Conservation (phyloP, 2,113 vertebrate species). For the Monopterus albus region DNA sequence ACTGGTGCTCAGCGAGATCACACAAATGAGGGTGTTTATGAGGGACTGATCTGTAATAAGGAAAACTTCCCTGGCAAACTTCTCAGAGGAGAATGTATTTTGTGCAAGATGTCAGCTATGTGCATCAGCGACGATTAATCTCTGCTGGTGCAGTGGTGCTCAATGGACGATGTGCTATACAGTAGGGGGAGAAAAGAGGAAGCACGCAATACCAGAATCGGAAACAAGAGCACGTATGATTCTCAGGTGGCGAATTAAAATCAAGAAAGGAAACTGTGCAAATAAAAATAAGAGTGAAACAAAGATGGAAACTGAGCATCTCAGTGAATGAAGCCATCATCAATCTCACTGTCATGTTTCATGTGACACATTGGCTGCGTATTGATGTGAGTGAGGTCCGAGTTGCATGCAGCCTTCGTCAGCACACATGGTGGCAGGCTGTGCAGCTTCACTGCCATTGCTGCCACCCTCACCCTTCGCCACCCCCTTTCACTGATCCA, state of each 20-base stretch:
- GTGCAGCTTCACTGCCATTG: conserved; percentile 18
- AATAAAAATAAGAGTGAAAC: neutral
- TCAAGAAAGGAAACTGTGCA: neutral
- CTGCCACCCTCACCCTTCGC: conserved; percentile 18
- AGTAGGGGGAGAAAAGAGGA: too few relatives aligned
- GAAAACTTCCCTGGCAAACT: conserved; percentile 66
- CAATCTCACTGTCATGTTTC: conserved; percentile 37
- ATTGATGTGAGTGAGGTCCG: conserved; percentile 33
- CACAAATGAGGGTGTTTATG: conserved; percentile 72
- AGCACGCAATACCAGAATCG: too few relatives aligned
- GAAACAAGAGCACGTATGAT: too few relatives aligned
- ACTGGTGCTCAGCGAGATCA: conserved; percentile 76
- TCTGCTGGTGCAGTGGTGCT: too few relatives aligned
- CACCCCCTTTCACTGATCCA: conserved; percentile 30
- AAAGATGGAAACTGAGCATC: neutral
- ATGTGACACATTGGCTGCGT: conserved; percentile 31
- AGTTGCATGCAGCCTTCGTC: conserved; percentile 37
- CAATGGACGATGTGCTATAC: too few relatives aligned
- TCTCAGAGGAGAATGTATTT: neutral
- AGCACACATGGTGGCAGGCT: conserved; percentile 59
- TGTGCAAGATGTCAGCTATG: neutral
- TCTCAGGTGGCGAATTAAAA: too few relatives aligned
- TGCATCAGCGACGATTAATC: neutral
- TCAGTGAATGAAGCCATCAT: neutral
- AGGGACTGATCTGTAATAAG: conserved; percentile 28